These are phyloP conservation scores for Cyphomyrus discorhynchus DNA, from an alignment of 2,113 vertebrate genomes.

Conservation along the genomic window DNA sequence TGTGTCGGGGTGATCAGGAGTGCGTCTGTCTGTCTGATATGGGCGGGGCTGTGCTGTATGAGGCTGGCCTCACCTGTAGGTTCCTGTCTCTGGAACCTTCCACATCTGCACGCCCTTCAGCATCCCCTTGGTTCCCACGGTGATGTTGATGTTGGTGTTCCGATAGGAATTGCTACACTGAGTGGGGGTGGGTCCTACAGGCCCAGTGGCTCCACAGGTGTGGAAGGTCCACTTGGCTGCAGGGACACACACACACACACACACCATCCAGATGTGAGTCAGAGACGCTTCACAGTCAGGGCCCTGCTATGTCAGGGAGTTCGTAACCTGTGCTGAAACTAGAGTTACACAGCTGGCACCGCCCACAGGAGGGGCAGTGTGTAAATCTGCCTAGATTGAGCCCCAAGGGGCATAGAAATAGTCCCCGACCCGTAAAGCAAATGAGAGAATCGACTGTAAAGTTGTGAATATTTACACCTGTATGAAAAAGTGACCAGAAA, in stretches of 20 bases:
- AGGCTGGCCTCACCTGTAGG: constrained; percentile 72
- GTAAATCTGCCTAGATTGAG: constrained; percentile 5
- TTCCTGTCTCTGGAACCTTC: constrained; percentile 83
- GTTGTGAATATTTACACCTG: constrained; percentile 9
- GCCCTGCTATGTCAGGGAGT: neutral
- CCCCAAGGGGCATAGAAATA: neutral
- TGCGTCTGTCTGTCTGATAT: neutral
- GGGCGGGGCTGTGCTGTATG: neutral
- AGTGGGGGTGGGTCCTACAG: constrained; percentile 81
- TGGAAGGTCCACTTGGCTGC: constrained; percentile 77
- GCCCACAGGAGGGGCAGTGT: neutral
- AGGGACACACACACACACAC: neutral
- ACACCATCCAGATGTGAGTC: neutral
- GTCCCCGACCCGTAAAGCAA: neutral
- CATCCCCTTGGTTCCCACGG: constrained; percentile 71
- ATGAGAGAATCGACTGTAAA: constrained; percentile 8
- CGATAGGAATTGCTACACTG: constrained; percentile 89
- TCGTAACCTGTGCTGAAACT: neutral
- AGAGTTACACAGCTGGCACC: neutral
- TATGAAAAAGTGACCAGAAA: constrained; percentile 2
- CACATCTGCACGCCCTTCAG: constrained; percentile 88
- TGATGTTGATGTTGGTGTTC: constrained; percentile 79
- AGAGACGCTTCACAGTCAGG: neutral
- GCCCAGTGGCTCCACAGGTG: constrained; percentile 85
- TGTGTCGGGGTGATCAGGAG: neutral